Evolutionary conservation across 2,888 invertebrate genomes (phyloP), one percentile per base, ranked within the genome.

Genomic region (Apamea monoglypha): DNA sequence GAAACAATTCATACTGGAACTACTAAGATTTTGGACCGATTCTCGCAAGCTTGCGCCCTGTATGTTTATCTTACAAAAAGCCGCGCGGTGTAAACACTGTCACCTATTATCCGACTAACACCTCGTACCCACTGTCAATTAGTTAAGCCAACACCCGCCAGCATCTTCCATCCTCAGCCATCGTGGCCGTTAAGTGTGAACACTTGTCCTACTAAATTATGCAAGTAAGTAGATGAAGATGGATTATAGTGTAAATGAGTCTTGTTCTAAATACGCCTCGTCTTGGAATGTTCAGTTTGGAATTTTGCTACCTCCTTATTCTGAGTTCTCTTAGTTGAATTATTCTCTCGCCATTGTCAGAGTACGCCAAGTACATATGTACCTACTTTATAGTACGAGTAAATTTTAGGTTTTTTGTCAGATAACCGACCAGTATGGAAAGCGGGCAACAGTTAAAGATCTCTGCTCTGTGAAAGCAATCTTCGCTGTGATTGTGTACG

Each of bases 41-140:
- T 61, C 21, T 36, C 56, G 36, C 14, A 53, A 63, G 67, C 44
- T 29, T 67, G 14, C 36, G 50, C 56, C 32, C 53, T 66, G 74
- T 73, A 95, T 93, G 76, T 83, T 95, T 92, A 88, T 91, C 80
- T 91, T 91, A 91, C 91, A 94, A 93, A 95, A 94, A 93, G 93
- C 93, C 88, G 83, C 85, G 84, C 84, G 87, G 87, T 87, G 91
- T 90, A 93, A 94, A 93, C 93, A 93, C 72, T 78, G 88, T 86
- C 83, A 16, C 44, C 88, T 92, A 93, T 92, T 92, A 93, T 93
- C 91, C 89, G 90, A 88, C 90, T 92, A 92, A 91, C 88, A 88
- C 88, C 80, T 77, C 29, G 72, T 82, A 87, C 87, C 80, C 76
- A 88, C 80, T 21, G 64, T 56, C 66, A 72, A 74, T 74, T 76